A percentile compares a stretch with the other conserved stretches of the same genome.
Conservation (phyloP, 1,140 invertebrate genomes). For the Cephus cinctus region DNA sequence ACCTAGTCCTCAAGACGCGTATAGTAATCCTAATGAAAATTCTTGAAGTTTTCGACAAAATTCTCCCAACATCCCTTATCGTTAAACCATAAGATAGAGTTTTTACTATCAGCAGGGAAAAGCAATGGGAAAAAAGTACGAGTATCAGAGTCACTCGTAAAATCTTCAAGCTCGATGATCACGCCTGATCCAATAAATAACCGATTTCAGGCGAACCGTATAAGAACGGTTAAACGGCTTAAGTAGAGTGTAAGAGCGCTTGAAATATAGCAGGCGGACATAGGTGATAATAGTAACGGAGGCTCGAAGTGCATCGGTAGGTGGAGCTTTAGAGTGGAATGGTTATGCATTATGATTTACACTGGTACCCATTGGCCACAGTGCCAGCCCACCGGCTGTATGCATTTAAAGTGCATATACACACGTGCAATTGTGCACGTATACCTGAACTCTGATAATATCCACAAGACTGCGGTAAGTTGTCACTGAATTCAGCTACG, state of each 20-base stretch:
- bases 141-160: no score
- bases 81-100: no score
- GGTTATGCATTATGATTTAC: constrained; percentile 43
- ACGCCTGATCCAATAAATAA: constrained; percentile 10
- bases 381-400: constrained; percentile 6
- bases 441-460: background rate
- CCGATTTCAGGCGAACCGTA: constrained; percentile 4
- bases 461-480: background rate
- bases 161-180: no score
- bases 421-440: constrained; percentile 1
- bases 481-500: background rate
- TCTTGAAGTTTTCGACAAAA: no score
- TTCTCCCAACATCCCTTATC: no score
- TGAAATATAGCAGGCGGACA: constrained; percentile 3
- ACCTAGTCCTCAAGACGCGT: no score
- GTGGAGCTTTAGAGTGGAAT: constrained; percentile 33
- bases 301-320: constrained; percentile 19
- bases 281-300: constrained; percentile 17
- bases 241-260: background rate
- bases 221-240: constrained; percentile 1
- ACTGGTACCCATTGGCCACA: constrained; percentile 28
- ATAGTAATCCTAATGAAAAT: no score
- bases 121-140: no score
- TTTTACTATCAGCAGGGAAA: no score
- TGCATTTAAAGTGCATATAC: constrained; percentile 10